Base-by-base conservation (phyloP, 1,140 invertebrate genomes). In the Drosophila obscura region DNA sequence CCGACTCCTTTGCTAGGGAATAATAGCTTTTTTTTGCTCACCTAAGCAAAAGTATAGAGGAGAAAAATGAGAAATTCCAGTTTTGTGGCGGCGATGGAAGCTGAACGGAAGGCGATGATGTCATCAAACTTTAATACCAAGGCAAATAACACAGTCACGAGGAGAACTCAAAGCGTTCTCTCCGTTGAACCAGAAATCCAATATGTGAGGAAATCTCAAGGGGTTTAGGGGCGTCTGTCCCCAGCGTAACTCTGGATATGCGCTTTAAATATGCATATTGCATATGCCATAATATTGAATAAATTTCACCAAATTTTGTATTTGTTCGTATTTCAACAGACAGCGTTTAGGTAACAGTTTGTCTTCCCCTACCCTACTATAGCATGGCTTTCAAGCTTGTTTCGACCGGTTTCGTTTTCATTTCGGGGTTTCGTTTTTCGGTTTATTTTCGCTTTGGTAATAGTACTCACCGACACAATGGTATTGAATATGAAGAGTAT, bases 401-500 rank as follows among this genome's bases (percentile, higher is more conserved):
- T 73, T 15, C 22, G 41, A 66, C 66, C 28, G 71, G 44, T 67
- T 67, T 62, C 28, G 46, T 22, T 57, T 76, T 76, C 50, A 41
- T 76, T 77, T 61, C 28, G 15, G 28, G 9, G 31, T 39, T 58
- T 71, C 28, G 16, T 16, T 67, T 67, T 44, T n/a, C 6, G 24
- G 2, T 66, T 35, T 16, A 0, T 26, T 28, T 53, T 69, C 13
- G 45, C 35, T 45, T 11, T 50, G n/a, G 50, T 39, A 46, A 58
- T 19, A 26, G n/a, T 66, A 95, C 95, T 96, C 92, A 97, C 96
- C 93, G 96, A 96, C 91, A 97, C 96, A 57, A 97, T 89, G 77
- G 97, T 93, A 92, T 97, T 97, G 94, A 97, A 96, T 88, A 96
- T 93, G 91, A 96, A 97, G 60, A 97, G 93, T 77, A 97, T 93